Base-by-base conservation (phyloP, 1,140 invertebrate species). In the Bombus affinis region DNA sequence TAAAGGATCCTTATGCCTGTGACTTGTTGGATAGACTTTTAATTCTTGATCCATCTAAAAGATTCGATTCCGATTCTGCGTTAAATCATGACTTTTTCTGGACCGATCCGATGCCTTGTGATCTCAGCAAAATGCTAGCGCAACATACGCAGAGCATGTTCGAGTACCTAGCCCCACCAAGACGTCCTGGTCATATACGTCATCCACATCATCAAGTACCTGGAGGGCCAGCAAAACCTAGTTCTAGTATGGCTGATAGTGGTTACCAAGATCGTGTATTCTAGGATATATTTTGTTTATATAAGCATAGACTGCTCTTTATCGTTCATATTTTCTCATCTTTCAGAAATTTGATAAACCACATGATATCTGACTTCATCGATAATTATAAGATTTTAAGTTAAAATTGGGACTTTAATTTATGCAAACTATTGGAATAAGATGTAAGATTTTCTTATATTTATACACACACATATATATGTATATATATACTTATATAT, bases 1-100 rank as follows among this genome's bases (percentile, higher is more conserved):
- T 99, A 0, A 98, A 99, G 92, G 98, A 99, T 94, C 96, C 97
- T 0, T 97, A 97, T 91, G 99, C 98, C 0, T 98, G 99, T 92
- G 98, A 99, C 94, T 95, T 99, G 32, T 94, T 99, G 0, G 99
- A 99, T 92, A 99, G 98, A 94, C 95, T 99, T 12, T 94, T 99
- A 13, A 97, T 98, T 35, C 95, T 99, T 35, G 98, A 99, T 95
- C 83, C 83, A 28, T 85, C 68, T 2, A 85, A 80, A 85, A 85
- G 99, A 88, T 97, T 97, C 53, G 98, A 99, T 94, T 97, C 98
- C 0, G 99, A 99, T 92, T 97, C 97, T 2, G 99, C 99, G 0
- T 93, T 99, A 2, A 99, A 99, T 96, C 99, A 99, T 91, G 98
- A 99, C 92, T 99, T 99, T 94, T 99, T 99, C 94, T 99, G 98